Base-by-base conservation (phyloP, 2,888 invertebrate species). In the Aricia artaxerxes region DNA sequence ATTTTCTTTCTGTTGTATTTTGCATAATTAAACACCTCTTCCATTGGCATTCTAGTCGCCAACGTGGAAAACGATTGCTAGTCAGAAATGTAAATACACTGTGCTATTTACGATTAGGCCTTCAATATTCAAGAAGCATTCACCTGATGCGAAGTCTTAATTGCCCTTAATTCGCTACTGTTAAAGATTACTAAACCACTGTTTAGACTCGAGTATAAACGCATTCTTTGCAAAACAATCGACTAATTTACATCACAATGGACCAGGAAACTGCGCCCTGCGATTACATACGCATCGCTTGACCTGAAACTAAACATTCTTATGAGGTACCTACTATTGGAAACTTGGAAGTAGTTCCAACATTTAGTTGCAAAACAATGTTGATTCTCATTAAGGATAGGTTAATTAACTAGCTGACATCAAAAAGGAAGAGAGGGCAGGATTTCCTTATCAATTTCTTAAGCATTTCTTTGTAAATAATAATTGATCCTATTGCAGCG, bases 141-240 rank as follows among this genome's bases (percentile, higher is more conserved):
- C 73, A 73, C 73, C 44, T 44, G 73, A 73, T 44, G 40, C 44
- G 9, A 16, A 40, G 16, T 38, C 73, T 73, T 73, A 7, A 73
- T 73, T 44, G 11, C 5, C 44, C 24, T 6, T 44, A 73, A 73
- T 69, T 38, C 35, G 69, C 69, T 69, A 35, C 69, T 69, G 35
- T 38, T 38, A 38, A 69, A 69, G 69, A 69, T 69, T 69, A 69
- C 69, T 69, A 38, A 69, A 38, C 38, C 69, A 35, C 69, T 69
- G 69, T 69, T 69, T 35, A 38, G 35, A 69, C 24, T 24, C 24
- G n/a, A 4, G 49, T 31, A 35, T 76, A 53, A 31, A 16, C 35
- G 76, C 53, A 76, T 76, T 57, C 75, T 76, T 76, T 35, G 76
- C 76, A 76, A 73, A 73, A 76, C 76, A 76, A 76, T 57, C 53